Base-by-base conservation (phyloP, 2,888 invertebrate genomes). In the Scaptomyza cyrtandrae region DNA sequence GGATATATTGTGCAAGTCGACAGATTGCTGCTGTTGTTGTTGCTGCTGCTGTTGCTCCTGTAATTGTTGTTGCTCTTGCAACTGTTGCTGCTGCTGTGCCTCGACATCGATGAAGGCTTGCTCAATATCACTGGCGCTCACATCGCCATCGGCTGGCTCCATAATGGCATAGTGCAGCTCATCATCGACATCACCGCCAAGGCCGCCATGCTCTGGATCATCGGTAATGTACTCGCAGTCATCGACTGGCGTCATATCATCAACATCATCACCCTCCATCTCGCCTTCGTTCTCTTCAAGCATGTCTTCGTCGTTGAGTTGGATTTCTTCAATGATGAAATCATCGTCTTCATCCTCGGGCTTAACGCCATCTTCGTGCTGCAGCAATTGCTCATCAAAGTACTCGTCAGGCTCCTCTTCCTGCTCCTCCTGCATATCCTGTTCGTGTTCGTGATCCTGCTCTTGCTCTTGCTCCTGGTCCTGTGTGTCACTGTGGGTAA, bases 311-410 rank as follows among this genome's bases (percentile, higher is more conserved):
- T 89, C 91, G 33, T 91, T 89, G 55, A 91, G 78, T 41, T 90
- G 90, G 11, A 91, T 89, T 54, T 90, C 90, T 59, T 91, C 91
- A 35, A 91, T 91, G 29, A 91, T 90, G 14, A 90, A 89, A 41
- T 84, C 85, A 6, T 83, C 82, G n/a, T 87, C 90, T 3, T 86
- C 86, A 5, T 90, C 90, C n/a, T 90, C 87, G 6, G 79, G 74
- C 13, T 83, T 80, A 33, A 89, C 84, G 7, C 71, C 75, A 27
- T 81, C 79, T 1, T 89, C 85, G 9, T 71, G 62, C 13, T 87
- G 80, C 49, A 89, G 61, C 33, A 86, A 57, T 16, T 89, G 85
- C 14, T 86, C 88, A 2, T 81, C 85, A 59, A 70, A 72, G 6
- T 74, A 79, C 33, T 78, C 89, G 27, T 78, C 78, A 0, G 84